phyloP scores from a whole-genome alignment of 1,140 invertebrate genomes.

The Contarinia nasturtii region DNA sequence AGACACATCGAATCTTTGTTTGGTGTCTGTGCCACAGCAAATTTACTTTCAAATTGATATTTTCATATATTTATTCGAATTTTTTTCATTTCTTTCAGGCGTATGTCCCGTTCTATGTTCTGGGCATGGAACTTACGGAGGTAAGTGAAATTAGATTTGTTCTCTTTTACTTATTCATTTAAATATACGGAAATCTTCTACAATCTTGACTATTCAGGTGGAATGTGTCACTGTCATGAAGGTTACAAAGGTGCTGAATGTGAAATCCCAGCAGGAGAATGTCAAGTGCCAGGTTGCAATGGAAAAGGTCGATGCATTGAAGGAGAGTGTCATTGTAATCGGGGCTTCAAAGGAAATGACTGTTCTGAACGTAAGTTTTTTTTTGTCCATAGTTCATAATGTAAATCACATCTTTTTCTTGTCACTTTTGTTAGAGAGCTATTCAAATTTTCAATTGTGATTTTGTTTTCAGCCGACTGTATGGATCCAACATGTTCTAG shows the following conservation, averaged over 20 bases:
- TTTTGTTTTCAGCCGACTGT: constrained; percentile 49
- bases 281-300: constrained; percentile 81
- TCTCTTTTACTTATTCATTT: too few relatives aligned
- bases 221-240: constrained; percentile 87
- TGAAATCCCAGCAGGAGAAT: constrained; percentile 76
- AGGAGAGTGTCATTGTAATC: constrained; percentile 73
- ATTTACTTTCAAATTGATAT: background rate
- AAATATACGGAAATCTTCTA: too few relatives aligned
- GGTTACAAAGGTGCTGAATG: constrained; percentile 95
- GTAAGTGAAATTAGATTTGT: too few relatives aligned
- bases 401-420: background rate
- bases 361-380: constrained; percentile 59
- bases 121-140: too few relatives aligned
- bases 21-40: background rate
- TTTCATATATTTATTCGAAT: background rate
- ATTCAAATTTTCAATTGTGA: background rate
- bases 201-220: constrained; percentile 83
- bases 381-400: background rate
- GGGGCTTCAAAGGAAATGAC: constrained; percentile 73
- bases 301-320: constrained; percentile 76
- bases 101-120: constrained; percentile 96
- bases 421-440: background rate
- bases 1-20: background rate
- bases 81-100: constrained; percentile 27
- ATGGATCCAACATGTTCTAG: constrained; percentile 71